Base-by-base conservation (phyloP, 1,140 invertebrate species). In the Spodoptera litura region DNA sequence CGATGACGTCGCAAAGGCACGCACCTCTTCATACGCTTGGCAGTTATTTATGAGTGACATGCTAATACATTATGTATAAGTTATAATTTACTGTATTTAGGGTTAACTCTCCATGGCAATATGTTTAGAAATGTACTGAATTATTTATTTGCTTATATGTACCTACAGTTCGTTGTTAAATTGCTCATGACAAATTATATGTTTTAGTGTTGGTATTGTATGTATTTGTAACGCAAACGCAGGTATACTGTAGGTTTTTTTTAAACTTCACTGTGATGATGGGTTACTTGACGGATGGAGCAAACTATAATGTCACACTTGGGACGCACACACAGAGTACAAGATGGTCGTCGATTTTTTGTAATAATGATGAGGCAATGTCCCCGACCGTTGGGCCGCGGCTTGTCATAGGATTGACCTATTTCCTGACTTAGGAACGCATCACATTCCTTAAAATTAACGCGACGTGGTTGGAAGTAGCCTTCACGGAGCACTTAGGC, bases 241-340 rank as follows among this genome's bases (percentile, higher is more conserved):
- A 3, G 15, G 52, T 56, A 20, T 20, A 56, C 4, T 4, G 8
- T 44, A 44, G 38, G 1, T 4, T 6, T 4, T 56, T 15, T 20
- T 53, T 15, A 35, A 6, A 44, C 2, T 53, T 84, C 83, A 86
- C 88, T 49, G 79, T 90, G 89, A 91, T 91, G 89, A 84, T 86
- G 79, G 80, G 72, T 78, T 77, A 83, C 70, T 49, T 73, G 55
- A 25, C 27, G 62, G 27, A n/a, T 78, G 78, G 86, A 91, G 93
- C 81, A 82, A 92, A 90, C 88, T 90, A 64, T 88, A 94, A 95
- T 93, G 91, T 95, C 90, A 89, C 92, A 94, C 87, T 88, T 94
- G 93, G 94, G 93, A 89, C 88, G 82, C 89, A 94, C 94, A 82
- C 38, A 83, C 93, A 87, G 89, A 90, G 91, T 90, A 91, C 84